phyloP scores from a whole-genome alignment of 2,888 invertebrate genomes.

The Urechis unicinctus region DNA sequence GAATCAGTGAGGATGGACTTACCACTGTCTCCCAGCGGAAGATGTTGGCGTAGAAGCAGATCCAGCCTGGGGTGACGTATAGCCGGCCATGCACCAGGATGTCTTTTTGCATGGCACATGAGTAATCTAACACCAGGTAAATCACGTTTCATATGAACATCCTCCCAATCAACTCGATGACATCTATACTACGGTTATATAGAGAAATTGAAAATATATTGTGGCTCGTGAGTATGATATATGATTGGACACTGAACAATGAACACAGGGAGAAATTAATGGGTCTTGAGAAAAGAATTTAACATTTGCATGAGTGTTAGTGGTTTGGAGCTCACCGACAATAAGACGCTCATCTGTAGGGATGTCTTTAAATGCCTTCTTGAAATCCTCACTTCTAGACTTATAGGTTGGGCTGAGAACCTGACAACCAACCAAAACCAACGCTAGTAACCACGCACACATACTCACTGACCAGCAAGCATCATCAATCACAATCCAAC shows the following conservation, averaged over 20 bases:
- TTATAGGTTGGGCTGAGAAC: conserved; percentile 75
- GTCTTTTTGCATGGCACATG: conserved; percentile 92
- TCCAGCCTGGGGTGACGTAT: conserved; percentile 89
- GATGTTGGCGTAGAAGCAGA: conserved; percentile 96
- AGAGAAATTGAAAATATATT: too few species aligned
- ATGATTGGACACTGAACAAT: too few species aligned
- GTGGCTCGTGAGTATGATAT: too few species aligned
- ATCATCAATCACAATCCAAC: too few species aligned
- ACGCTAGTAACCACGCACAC: too few species aligned
- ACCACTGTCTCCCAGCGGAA: conserved; percentile 90
- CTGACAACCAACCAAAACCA: conserved; percentile 30
- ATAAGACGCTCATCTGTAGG: conserved; percentile 85
- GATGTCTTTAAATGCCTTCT: conserved; percentile 82
- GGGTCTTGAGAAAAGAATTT: too few species aligned
- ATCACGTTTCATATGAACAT: too few species aligned
- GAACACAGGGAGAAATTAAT: too few species aligned
- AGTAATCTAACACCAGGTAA: conserved; percentile 86
- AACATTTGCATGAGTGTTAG: not conserved
- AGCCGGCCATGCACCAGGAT: conserved; percentile 91
- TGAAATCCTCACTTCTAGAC: conserved; percentile 86
- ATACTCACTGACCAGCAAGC: too few species aligned
- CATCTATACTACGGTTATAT: too few species aligned
- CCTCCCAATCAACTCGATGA: too few species aligned
- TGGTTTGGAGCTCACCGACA: conserved; percentile 65
- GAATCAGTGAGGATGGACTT: too few species aligned